phyloP scores from a whole-genome alignment of 37 sponge, comb jelly and placozoan genomes.

The Chondrosia reniformis region DNA sequence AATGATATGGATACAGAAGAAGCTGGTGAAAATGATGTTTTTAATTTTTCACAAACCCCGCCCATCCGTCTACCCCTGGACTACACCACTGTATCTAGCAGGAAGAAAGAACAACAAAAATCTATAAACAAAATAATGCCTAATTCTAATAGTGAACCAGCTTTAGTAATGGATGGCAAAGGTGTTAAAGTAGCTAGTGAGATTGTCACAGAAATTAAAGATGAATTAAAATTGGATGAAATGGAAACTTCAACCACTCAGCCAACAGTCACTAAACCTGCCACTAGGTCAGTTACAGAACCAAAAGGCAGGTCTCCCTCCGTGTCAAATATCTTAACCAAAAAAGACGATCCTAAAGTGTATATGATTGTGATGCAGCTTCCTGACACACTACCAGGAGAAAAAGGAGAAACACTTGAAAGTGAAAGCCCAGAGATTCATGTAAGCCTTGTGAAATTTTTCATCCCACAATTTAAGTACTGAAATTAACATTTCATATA shows the following conservation, averaged over 20 bases:
- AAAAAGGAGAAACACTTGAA: not conserved
- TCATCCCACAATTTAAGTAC: no score
- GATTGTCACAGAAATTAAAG: not conserved
- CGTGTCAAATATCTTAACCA: not conserved
- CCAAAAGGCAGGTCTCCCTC: not conserved
- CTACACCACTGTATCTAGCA: no score
- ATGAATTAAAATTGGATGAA: not conserved
- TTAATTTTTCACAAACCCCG: constrained; percentile 29
- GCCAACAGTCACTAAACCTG: no score
- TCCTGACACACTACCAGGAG: constrained; percentile 1
- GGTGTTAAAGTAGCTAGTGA: not conserved
- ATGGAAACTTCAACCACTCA: not conserved
- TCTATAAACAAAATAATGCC: not conserved
- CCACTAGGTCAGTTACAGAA: no score
- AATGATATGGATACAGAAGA: constrained; percentile 18
- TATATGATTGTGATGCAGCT: constrained; percentile 8
- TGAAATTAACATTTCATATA: no score
- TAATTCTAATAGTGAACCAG: not conserved
- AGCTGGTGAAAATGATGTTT: no score
- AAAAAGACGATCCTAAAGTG: not conserved
- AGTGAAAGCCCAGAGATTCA: not conserved
- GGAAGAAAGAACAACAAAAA: constrained; percentile 15
- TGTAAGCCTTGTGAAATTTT: no score
- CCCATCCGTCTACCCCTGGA: constrained; percentile 63
- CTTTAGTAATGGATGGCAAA: not conserved